These are phyloP conservation scores for Melanotaenia pygmaea DNA, from an alignment of 2,797 vertebrate genomes.

Conservation along the genomic window DNA sequence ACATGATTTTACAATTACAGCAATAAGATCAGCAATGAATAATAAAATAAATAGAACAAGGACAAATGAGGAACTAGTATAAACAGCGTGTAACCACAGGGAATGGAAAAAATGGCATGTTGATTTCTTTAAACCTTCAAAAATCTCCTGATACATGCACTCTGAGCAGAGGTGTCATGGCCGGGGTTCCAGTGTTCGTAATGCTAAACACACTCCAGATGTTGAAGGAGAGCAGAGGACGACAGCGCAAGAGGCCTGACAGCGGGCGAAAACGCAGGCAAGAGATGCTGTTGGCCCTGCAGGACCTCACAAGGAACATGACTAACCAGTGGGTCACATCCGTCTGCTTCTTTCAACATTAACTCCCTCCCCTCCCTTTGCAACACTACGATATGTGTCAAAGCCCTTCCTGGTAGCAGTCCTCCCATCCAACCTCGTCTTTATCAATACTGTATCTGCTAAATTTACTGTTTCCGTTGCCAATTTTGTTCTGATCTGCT, in stretches of 20 bases:
- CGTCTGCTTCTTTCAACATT: slow-evolving; percentile 74
- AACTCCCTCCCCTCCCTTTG: slow-evolving; percentile 59
- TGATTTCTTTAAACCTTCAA: slow-evolving; percentile 43
- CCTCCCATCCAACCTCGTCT: slow-evolving; percentile 37
- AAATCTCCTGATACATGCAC: slow-evolving; percentile 51
- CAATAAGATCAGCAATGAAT: slow-evolving; percentile 23
- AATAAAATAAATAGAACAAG: slow-evolving; percentile 15
- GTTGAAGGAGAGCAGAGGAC: slow-evolving; percentile 74
- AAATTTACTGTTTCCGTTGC: slow-evolving; percentile 60
- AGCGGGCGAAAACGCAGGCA: slow-evolving; percentile 26
- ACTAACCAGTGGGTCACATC: slow-evolving; percentile 76
- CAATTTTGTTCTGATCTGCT: slow-evolving; percentile 38
- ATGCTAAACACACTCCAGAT: slow-evolving; percentile 85
- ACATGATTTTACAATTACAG: slow-evolving; percentile 34
- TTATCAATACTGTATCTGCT: slow-evolving; percentile 59
- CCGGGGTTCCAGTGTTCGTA: slow-evolving; percentile 61
- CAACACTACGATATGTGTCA: slow-evolving; percentile 45
- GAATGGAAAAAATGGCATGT: slow-evolving; percentile 27
- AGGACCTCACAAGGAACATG: slow-evolving; percentile 67
- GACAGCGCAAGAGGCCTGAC: slow-evolving; percentile 58
- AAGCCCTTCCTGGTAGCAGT: slow-evolving; percentile 55
- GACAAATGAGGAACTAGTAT: slow-evolving; percentile 30
- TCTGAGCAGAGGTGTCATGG: slow-evolving; percentile 72
- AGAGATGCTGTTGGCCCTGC: slow-evolving; percentile 44
- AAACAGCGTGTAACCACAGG: slow-evolving; percentile 25